phyloP scores from a whole-genome alignment of 2,113 vertebrate genomes.

The Cathartes aura region DNA sequence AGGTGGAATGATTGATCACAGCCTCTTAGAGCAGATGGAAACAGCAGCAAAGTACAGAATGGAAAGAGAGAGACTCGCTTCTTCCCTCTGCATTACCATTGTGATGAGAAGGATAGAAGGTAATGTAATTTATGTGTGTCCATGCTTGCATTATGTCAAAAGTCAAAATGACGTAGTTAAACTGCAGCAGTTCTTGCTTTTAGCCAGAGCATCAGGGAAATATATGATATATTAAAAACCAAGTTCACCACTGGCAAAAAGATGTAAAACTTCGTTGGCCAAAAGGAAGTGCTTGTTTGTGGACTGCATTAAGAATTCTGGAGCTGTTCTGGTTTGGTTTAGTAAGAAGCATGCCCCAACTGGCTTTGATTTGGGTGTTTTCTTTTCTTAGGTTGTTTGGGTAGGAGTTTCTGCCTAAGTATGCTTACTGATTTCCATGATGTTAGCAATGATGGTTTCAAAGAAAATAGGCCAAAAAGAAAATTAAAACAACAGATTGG shows the following conservation, averaged over 20 bases:
- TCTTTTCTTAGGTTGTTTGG: background rate
- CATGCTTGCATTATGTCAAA: fast-evolving
- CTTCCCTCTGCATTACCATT: background rate
- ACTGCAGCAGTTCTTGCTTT: background rate
- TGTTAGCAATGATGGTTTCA: background rate
- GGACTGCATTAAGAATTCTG: background rate
- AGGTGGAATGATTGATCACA: background rate
- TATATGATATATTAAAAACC: background rate
- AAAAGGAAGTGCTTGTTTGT: background rate
- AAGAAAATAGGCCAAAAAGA: background rate
- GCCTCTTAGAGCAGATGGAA: background rate
- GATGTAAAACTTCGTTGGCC: background rate
- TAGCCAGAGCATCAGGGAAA: background rate
- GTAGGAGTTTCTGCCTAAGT: background rate
- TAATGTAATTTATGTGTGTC: background rate
- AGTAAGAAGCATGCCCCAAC: background rate
- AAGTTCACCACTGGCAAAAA: background rate
- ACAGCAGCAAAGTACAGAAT: background rate
- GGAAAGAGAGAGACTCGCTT: background rate
- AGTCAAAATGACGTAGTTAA: background rate
- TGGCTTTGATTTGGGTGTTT: background rate
- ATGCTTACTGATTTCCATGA: background rate
- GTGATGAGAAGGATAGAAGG: background rate
- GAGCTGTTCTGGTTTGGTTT: background rate
- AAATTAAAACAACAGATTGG: background rate